Evolutionary conservation across 1,140 invertebrate species (phyloP).

Genomic region (Cherax destructor): DNA sequence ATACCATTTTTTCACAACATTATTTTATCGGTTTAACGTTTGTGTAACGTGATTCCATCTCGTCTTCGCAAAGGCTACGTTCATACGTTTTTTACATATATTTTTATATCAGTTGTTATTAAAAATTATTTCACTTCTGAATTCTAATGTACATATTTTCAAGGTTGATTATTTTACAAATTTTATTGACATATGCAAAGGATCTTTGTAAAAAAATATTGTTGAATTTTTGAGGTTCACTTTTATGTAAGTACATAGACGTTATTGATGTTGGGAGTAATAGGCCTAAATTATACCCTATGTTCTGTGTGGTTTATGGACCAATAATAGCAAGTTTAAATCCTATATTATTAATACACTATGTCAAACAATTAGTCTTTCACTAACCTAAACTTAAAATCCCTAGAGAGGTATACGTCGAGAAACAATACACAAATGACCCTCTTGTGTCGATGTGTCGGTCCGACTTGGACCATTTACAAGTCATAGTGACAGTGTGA

Average conservation of each 20-base stretch:
- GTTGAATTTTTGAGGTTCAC: neutral
- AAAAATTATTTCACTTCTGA: neutral
- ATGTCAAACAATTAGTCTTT: neutral
- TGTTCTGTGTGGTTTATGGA: slow-evolving; percentile 4
- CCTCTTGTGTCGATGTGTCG: too few relatives aligned
- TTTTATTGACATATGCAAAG: neutral
- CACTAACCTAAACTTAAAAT: neutral
- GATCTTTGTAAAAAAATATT: neutral
- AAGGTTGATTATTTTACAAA: neutral
- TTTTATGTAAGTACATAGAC: neutral
- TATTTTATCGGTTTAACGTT: too few relatives aligned
- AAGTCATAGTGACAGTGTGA: too few relatives aligned
- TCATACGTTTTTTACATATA: neutral
- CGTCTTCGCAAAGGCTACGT: neutral
- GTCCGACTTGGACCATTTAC: too few relatives aligned
- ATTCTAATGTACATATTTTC: neutral
- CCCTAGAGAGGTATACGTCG: neutral
- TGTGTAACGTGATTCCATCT: too few relatives aligned
- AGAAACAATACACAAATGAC: neutral
- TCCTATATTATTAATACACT: neutral
- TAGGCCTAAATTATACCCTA: neutral
- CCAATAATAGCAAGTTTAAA: neutral
- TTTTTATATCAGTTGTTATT: neutral
- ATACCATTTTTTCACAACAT: too few relatives aligned
- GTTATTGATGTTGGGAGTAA: neutral